A percentile compares a stretch with the other conserved stretches of the same genome.
Evolutionary conservation across 1,140 invertebrate species (phyloP).

Genomic region (Helicoverpa zea): DNA sequence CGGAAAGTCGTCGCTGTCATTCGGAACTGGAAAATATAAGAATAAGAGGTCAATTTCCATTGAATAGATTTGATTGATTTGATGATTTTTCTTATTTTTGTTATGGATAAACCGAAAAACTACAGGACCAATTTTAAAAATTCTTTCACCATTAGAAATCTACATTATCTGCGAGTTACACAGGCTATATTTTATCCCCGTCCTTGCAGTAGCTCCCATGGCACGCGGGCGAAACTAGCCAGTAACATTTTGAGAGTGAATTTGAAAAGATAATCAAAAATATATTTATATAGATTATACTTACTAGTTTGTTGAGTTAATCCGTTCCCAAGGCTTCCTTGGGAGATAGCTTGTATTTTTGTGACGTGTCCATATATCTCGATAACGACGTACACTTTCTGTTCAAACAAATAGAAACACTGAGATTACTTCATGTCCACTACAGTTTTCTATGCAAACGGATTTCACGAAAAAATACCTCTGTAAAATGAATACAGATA

Average conservation of each 20-base stretch:
- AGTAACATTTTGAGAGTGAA: too few species aligned
- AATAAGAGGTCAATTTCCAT: not conserved
- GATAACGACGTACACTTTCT: slow-evolving; percentile 92
- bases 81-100: too few species aligned
- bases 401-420: slow-evolving; percentile 61
- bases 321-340: slow-evolving; percentile 52
- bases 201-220: too few species aligned
- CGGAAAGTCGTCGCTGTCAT: slow-evolving; percentile 3
- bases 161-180: too few species aligned
- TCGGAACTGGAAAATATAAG: slow-evolving; percentile 19
- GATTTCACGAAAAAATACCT: not conserved
- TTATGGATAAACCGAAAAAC: too few species aligned
- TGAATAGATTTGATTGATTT: too few species aligned
- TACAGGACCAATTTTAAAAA: too few species aligned
- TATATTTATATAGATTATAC: slow-evolving; percentile 44
- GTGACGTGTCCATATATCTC: slow-evolving; percentile 87
- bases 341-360: slow-evolving; percentile 76
- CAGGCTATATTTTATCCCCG: too few species aligned
- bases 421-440: not conserved
- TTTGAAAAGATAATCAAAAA: too few species aligned
- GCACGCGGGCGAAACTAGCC: not conserved
- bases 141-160: not conserved
- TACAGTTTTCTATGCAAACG: not conserved
- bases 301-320: slow-evolving; percentile 65
- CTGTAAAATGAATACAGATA: not conserved